phyloP scores from a whole-genome alignment of 2,888 invertebrate genomes.

The Diadromus collaris region DNA sequence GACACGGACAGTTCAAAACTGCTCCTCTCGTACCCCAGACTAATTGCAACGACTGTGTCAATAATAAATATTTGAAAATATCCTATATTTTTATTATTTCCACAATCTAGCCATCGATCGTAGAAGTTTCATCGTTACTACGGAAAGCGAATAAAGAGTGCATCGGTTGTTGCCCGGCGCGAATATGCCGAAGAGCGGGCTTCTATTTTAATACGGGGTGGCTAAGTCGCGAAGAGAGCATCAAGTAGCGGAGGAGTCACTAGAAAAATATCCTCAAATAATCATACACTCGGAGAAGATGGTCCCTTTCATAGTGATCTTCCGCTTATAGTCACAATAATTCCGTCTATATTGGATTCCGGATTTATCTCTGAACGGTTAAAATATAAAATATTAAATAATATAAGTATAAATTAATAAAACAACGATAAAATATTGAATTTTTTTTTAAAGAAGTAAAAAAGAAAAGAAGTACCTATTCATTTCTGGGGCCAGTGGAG shows the following conservation, averaged over 20 bases:
- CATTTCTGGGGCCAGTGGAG: not conserved
- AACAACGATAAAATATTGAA: not conserved
- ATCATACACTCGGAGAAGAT: constrained; percentile 58
- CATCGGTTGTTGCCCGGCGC: constrained; percentile 18
- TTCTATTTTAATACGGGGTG: constrained; percentile 55
- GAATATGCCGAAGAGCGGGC: constrained; percentile 21
- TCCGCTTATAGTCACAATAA: constrained; percentile 39
- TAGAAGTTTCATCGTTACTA: not conserved
- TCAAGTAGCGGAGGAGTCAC: constrained; percentile 69
- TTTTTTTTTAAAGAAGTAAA: not conserved
- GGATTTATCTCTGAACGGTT: constrained; percentile 3
- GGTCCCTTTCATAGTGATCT: constrained; percentile 35
- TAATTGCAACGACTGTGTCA: too few species aligned
- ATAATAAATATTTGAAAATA: not conserved
- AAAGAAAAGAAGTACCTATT: not conserved
- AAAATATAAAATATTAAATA: too few species aligned
- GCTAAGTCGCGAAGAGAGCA: constrained; percentile 62
- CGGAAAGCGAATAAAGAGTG: constrained; percentile 8
- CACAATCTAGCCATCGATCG: not conserved
- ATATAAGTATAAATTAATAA: too few species aligned
- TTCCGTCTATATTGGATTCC: constrained; percentile 46
- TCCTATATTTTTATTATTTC: not conserved
- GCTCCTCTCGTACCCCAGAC: too few species aligned
- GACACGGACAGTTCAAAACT: not conserved
- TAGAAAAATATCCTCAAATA: constrained; percentile 79